Evolutionary conservation across 2,113 vertebrate genomes (phyloP).

Genomic region (Chitala chitala): DNA sequence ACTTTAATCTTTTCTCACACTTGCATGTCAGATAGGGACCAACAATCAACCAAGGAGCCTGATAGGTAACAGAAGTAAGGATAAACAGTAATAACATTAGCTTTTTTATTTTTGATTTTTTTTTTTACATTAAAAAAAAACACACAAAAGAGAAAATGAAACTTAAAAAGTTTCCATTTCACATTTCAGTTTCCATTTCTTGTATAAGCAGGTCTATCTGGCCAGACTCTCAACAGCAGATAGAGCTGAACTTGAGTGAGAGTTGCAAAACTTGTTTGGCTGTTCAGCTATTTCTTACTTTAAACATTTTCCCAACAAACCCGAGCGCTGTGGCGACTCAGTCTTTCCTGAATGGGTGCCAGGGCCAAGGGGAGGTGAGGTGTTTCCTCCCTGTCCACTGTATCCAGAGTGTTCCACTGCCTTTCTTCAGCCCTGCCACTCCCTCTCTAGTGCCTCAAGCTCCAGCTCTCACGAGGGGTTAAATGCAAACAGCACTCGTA

Average conservation of each 20-base stretch:
- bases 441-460: not conserved
- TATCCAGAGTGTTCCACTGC: not conserved
- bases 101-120: not conserved
- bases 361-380: slow-evolving; percentile 17
- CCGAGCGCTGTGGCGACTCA: slow-evolving; percentile 32
- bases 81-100: not conserved
- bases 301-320: slow-evolving; percentile 29
- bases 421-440: not conserved
- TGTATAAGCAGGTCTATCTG: slow-evolving; percentile 1
- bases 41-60: not conserved
- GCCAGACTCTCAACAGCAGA: slow-evolving; percentile 16
- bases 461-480: no score
- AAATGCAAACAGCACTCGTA: no score
- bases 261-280: slow-evolving; percentile 20
- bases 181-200: slow-evolving; percentile 35
- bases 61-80: not conserved
- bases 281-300: slow-evolving; percentile 34
- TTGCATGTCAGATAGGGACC: not conserved
- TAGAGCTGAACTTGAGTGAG: not conserved
- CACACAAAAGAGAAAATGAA: slow-evolving; percentile 23
- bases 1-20: not conserved
- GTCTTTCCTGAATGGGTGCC: slow-evolving; percentile 44
- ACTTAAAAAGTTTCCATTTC: slow-evolving; percentile 14
- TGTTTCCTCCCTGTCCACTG: not conserved
- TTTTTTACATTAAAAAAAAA: not conserved